These are phyloP conservation scores for Calephelis perditalis DNA, from an alignment of 2,888 invertebrate genomes.

Conservation along the genomic window DNA sequence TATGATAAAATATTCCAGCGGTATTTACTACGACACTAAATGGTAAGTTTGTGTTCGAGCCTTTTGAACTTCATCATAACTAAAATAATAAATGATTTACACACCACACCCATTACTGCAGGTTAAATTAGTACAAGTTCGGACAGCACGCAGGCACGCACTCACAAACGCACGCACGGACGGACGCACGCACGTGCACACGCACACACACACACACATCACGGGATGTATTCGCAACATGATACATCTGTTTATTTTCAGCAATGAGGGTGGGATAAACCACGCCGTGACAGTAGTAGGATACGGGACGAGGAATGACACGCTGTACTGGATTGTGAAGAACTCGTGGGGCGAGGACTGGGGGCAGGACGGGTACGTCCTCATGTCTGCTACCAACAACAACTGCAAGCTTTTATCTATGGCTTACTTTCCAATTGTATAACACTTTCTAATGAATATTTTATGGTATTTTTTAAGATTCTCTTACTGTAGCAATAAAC, in stretches of 20 bases:
- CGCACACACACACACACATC: too few relatives aligned
- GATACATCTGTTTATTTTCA: conserved; percentile 13
- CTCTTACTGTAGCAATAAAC: too few relatives aligned
- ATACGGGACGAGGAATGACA: conserved; percentile 41
- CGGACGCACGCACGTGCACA: too few relatives aligned
- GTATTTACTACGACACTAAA: conserved; percentile 41
- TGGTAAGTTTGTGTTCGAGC: conserved; percentile 36
- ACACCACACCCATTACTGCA: too few relatives aligned
- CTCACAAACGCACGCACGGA: too few relatives aligned
- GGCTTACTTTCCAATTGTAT: conserved; percentile 34
- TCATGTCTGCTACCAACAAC: conserved; percentile 36
- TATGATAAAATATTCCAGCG: conserved; percentile 40
- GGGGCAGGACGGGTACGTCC: conserved; percentile 48
- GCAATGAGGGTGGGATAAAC: conserved; percentile 26
- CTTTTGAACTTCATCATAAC: too few relatives aligned
- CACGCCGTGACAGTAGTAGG: conserved; percentile 46
- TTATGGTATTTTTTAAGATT: too few relatives aligned
- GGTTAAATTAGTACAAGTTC: too few relatives aligned
- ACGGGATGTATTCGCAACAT: too few relatives aligned
- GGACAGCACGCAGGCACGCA: too few relatives aligned
- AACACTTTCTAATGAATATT: background rate
- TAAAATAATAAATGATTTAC: too few relatives aligned
- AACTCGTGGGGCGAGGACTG: conserved; percentile 50
- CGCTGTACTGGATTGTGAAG: conserved; percentile 49
- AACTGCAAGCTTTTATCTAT: conserved; percentile 39